Conservation (phyloP, 2,888 invertebrate species). For the Drosophila neotestacea region DNA sequence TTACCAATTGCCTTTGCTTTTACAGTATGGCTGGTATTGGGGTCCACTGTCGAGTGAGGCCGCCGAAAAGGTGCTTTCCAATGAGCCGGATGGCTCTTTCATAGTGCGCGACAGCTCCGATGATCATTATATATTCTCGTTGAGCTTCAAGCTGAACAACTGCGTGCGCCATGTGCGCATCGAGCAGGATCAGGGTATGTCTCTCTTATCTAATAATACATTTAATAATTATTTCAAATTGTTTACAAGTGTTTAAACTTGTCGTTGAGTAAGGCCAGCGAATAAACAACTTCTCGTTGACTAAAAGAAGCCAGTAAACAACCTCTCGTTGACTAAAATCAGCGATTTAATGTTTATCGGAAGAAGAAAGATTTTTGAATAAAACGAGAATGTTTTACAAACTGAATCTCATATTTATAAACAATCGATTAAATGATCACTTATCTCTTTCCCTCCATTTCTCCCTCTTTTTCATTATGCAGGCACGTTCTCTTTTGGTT, state of each 20-base stretch:
- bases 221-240: neutral
- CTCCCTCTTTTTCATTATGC: constrained; percentile 7
- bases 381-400: neutral
- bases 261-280: neutral
- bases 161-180: constrained; percentile 95
- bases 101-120: constrained; percentile 97
- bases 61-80: constrained; percentile 95
- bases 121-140: constrained; percentile 97
- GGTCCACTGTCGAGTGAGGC: constrained; percentile 96
- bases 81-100: constrained; percentile 97
- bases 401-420: neutral
- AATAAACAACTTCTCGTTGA: neutral
- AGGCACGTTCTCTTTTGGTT: constrained; percentile 98
- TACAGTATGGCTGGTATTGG: constrained; percentile 98
- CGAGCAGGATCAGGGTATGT: constrained; percentile 96
- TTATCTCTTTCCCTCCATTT: neutral
- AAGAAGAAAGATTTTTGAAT: neutral
- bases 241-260: too few relatives aligned
- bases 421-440: neutral
- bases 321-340: neutral
- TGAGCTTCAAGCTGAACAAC: constrained; percentile 96
- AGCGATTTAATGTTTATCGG: too few relatives aligned
- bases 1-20: constrained; percentile 16
- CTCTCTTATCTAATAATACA: too few relatives aligned
- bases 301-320: neutral